Conservation (phyloP, 2,113 vertebrate genomes). For the Miniopterus natalensis region DNA sequence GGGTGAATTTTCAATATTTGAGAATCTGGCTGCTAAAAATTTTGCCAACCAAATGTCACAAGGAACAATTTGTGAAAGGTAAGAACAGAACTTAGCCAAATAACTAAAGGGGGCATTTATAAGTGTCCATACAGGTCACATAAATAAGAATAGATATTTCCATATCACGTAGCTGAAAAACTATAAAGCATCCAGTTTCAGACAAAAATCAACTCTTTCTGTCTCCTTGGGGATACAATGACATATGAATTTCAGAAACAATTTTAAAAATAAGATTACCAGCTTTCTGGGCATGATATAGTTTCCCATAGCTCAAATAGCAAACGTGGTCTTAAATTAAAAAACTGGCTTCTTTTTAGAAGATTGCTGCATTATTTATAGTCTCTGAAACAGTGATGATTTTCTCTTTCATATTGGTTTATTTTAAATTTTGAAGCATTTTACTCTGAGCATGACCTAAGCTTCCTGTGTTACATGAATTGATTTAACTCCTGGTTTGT, state of each 20-base stretch:
- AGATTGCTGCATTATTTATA: constrained; percentile 68
- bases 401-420: constrained; percentile 50
- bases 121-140: neutral
- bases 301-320: constrained; percentile 46
- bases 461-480: neutral
- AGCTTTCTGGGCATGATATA: neutral
- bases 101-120: constrained; percentile 38
- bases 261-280: constrained; percentile 65
- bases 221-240: neutral
- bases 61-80: constrained; percentile 31
- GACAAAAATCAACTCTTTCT: constrained; percentile 19
- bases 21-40: constrained; percentile 6
- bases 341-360: constrained; percentile 57
- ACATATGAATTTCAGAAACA: constrained; percentile 58
- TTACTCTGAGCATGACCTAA: neutral
- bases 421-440: constrained; percentile 60
- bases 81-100: constrained; percentile 33
- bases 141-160: constrained; percentile 50
- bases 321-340: constrained; percentile 65
- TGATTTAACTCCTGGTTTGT: neutral
- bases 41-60: neutral
- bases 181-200: neutral
- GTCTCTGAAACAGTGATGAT: constrained; percentile 22
- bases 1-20: constrained; percentile 43
- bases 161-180: neutral